Conservation (phyloP, 2,797 vertebrate species). For the Onychomys arenicola region DNA sequence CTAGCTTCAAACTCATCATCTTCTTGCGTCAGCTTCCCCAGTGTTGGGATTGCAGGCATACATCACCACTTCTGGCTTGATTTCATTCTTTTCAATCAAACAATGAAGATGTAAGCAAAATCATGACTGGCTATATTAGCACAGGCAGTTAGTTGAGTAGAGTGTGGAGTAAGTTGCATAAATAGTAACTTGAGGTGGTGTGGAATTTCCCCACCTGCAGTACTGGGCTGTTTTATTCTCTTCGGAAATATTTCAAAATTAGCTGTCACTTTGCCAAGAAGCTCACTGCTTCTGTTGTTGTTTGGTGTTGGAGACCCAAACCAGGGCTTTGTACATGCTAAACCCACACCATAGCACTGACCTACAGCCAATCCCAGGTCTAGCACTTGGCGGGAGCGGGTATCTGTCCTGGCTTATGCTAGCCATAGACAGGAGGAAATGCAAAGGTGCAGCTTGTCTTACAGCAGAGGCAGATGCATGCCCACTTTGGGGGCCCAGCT, state of each 20-base stretch:
- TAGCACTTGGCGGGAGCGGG: neutral
- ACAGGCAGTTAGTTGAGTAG: neutral
- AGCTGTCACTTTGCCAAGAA: constrained; percentile 25
- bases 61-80: neutral
- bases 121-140: neutral
- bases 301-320: neutral
- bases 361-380: neutral
- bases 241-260: constrained; percentile 51
- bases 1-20: neutral
- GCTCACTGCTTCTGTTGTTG: neutral
- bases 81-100: neutral
- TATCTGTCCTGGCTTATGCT: neutral
- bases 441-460: neutral
- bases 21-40: neutral
- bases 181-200: neutral
- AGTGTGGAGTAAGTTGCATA: neutral
- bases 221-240: neutral
- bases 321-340: neutral
- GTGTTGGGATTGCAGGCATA: neutral
- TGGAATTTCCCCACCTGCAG: constrained; percentile 43
- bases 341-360: neutral
- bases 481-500: neutral
- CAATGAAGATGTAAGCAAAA: neutral
- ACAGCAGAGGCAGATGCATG: neutral
- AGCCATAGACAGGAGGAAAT: neutral